These are phyloP conservation scores for Phorcus lineatus DNA, from an alignment of 2,888 invertebrate species.

Conservation along the genomic window DNA sequence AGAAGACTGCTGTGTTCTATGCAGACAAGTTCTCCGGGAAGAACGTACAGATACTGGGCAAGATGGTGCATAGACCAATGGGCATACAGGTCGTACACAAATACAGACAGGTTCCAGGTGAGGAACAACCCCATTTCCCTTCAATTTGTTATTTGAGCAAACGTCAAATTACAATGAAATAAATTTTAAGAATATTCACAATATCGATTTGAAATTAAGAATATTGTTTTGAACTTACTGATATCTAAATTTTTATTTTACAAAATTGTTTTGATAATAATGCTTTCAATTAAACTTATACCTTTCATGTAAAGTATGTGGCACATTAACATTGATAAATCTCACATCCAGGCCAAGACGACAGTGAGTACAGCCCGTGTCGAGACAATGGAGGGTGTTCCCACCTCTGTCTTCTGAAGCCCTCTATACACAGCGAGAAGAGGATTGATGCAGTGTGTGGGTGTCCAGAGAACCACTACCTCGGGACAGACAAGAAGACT, in stretches of 20 bases:
- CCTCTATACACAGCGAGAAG: conserved; percentile 73
- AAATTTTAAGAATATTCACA: too few relatives aligned
- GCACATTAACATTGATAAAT: too few relatives aligned
- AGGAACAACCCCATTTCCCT: conserved; percentile 26
- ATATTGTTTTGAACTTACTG: too few relatives aligned
- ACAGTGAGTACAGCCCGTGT: conserved; percentile 78
- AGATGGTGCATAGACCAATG: conserved; percentile 86
- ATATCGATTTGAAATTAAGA: too few relatives aligned
- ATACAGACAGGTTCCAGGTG: conserved; percentile 80
- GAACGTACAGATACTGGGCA: conserved; percentile 75
- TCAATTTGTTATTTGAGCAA: too few relatives aligned
- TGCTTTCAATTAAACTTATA: too few relatives aligned
- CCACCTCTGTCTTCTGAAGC: conserved; percentile 87
- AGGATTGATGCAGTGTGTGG: conserved; percentile 83
- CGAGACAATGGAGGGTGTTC: conserved; percentile 82
- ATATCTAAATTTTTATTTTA: too few relatives aligned
- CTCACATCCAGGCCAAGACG: conserved; percentile 40
- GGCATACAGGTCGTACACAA: conserved; percentile 90
- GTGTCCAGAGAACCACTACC: conserved; percentile 95
- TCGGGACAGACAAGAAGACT: conserved; percentile 78
- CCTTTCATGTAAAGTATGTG: too few relatives aligned
- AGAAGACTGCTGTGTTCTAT: conserved; percentile 91
- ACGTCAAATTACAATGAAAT: too few relatives aligned
- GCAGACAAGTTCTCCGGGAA: conserved; percentile 91
- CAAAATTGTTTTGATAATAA: too few relatives aligned